These are phyloP conservation scores for Engystomops pustulosus DNA, from an alignment of 2,113 vertebrate genomes.

Conservation along the genomic window DNA sequence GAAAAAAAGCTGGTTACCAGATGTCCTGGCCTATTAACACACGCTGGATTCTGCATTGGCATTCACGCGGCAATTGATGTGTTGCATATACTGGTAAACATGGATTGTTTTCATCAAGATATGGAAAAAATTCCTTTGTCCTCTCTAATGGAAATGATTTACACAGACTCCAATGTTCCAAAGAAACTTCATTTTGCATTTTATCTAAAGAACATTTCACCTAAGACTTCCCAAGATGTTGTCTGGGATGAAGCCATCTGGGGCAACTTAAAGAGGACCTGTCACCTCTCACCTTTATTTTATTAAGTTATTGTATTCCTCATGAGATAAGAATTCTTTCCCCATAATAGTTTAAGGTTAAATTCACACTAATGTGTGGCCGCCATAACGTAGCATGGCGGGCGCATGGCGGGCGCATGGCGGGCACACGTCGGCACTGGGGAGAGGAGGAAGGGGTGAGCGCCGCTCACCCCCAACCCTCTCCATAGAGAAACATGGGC, in stretches of 20 bases:
- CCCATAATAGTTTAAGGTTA: no score
- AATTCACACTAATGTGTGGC: no score
- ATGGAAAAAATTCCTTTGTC: constrained; percentile 64
- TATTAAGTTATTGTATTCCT: no score
- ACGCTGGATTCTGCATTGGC: constrained; percentile 78
- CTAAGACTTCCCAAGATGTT: not conserved
- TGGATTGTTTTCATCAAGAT: constrained; percentile 57
- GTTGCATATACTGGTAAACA: constrained; percentile 66
- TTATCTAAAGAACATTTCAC: not conserved
- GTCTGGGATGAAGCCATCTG: not conserved
- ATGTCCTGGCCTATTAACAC: constrained; percentile 88
- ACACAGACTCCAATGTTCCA: not conserved
- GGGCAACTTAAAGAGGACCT: not conserved
- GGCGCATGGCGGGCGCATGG: no score
- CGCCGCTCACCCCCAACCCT: no score
- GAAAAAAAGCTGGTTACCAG: constrained; percentile 91
- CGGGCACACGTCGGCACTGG: no score
- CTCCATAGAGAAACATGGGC: no score
- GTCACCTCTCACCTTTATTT: no score
- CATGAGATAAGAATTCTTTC: no score
- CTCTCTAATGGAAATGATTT: not conserved
- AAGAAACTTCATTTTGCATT: not conserved
- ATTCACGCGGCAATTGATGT: constrained; percentile 77
- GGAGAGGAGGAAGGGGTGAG: no score
- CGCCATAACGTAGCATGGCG: no score